phyloP scores from a whole-genome alignment of 2,113 vertebrate species.

The Peromyscus californicus region DNA sequence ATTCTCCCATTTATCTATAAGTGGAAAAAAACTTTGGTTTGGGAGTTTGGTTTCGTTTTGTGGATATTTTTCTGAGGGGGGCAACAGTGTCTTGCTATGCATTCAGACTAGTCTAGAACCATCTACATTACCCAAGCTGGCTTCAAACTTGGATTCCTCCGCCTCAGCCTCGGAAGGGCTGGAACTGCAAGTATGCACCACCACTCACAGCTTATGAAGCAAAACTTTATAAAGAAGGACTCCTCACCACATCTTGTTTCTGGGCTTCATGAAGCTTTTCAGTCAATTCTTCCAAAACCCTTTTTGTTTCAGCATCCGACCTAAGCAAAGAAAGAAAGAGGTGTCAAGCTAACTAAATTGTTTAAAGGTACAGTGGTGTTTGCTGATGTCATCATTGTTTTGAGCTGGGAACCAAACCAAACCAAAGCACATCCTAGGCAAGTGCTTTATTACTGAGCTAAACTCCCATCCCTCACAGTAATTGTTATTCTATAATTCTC shows the following conservation, averaged over 20 bases:
- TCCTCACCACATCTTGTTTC: conserved; percentile 92
- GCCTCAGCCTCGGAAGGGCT: background rate
- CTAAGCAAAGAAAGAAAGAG: conserved; percentile 83
- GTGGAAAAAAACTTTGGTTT: background rate
- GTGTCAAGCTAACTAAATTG: background rate
- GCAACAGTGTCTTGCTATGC: background rate
- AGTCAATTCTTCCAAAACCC: conserved; percentile 90
- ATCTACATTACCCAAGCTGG: background rate
- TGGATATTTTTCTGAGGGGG: background rate
- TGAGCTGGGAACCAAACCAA: background rate
- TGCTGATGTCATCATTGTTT: background rate
- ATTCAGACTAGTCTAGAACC: background rate
- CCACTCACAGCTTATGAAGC: background rate
- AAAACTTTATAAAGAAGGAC: background rate
- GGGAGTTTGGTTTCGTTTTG: background rate
- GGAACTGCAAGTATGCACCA: background rate
- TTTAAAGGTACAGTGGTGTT: background rate
- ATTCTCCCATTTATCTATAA: background rate
- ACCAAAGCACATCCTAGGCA: background rate
- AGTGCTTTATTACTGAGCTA: background rate
- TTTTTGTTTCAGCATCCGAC: conserved; percentile 93
- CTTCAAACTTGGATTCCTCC: background rate
- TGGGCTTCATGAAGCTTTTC: conserved; percentile 89
- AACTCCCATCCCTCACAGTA: background rate
- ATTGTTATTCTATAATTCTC: background rate